Conservation (phyloP, 23 tunicate genomes). For the Phallusia fumigata region DNA sequence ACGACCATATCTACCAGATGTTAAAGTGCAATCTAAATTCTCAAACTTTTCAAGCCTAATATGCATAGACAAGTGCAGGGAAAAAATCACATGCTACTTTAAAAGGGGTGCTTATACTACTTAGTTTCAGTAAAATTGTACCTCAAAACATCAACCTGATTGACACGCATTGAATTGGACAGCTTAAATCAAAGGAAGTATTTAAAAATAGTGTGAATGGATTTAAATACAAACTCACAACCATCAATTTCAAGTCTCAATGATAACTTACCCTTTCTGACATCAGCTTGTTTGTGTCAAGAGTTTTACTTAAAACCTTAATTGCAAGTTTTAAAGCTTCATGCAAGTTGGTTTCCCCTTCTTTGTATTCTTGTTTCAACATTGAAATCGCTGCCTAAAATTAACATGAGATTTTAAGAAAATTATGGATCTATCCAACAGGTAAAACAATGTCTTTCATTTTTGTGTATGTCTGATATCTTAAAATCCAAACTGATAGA, state of each 20-base stretch:
- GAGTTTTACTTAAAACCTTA: constrained; percentile 88
- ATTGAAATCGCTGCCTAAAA: constrained; percentile 89
- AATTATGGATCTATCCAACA: not conserved
- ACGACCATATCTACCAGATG: too few relatives aligned
- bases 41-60: too few relatives aligned
- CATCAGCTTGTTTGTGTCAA: constrained; percentile 90
- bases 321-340: constrained; percentile 87
- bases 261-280: constrained; percentile 66
- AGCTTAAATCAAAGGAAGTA: too few relatives aligned
- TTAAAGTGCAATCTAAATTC: too few relatives aligned
- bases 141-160: too few relatives aligned
- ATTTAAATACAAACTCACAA: not conserved
- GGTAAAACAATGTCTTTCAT: not conserved
- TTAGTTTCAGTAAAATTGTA: too few relatives aligned
- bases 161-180: too few relatives aligned
- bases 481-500: not conserved
- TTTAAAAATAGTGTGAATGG: too few relatives aligned
- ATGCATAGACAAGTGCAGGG: too few relatives aligned
- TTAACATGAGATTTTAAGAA: not conserved
- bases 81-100: too few relatives aligned
- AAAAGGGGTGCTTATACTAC: too few relatives aligned
- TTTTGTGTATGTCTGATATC: not conserved
- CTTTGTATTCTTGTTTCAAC: constrained; percentile 97
- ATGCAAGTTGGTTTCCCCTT: constrained; percentile 61
- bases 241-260: not conserved